phyloP scores from a whole-genome alignment of 2,888 invertebrate genomes.

The Meghimatium bilineatum region DNA sequence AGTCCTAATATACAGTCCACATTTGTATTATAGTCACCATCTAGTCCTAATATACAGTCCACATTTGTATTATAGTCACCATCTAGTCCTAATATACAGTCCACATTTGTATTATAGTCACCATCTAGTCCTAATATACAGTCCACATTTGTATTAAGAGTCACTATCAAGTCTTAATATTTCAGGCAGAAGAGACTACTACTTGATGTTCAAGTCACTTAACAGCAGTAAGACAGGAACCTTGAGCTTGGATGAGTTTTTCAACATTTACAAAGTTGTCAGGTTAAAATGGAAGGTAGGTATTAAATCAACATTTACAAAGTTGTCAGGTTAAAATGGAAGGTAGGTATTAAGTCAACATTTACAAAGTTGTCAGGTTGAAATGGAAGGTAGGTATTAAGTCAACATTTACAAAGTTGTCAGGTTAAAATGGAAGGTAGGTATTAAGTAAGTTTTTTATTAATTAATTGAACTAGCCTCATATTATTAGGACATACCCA shows the following conservation, averaged over 20 bases:
- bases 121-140: too few species aligned
- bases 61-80: too few species aligned
- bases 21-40: too few species aligned
- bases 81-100: too few species aligned
- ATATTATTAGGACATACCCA: too few species aligned
- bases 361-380: constrained; percentile 85
- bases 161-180: too few species aligned
- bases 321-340: constrained; percentile 86
- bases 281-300: constrained; percentile 84
- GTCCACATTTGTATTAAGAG: too few species aligned
- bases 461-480: too few species aligned
- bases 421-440: constrained; percentile 84
- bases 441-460: too few species aligned
- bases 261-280: constrained; percentile 84
- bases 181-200: constrained; percentile 84
- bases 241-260: constrained; percentile 85
- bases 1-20: too few species aligned
- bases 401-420: constrained; percentile 86
- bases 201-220: constrained; percentile 88
- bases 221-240: constrained; percentile 84
- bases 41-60: too few species aligned
- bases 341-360: constrained; percentile 78
- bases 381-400: constrained; percentile 84
- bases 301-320: constrained; percentile 82
- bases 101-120: too few species aligned